Evolutionary conservation across 2,797 vertebrate genomes (phyloP).

Genomic region (Urosaurus nigricauda): DNA sequence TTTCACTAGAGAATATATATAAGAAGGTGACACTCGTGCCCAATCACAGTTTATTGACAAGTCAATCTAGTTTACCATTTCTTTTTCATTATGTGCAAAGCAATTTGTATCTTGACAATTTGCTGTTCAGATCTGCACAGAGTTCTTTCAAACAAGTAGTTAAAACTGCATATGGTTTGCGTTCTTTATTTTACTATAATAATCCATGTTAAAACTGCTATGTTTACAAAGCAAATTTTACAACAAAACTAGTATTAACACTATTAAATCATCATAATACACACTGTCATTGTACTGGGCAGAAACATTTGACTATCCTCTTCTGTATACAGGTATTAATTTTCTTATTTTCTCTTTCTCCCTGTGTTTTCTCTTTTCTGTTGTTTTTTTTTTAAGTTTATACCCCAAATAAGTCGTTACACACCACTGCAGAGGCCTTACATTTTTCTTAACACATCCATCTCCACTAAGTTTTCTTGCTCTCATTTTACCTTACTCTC

Average conservation of each 20-base stretch:
- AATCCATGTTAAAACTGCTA: constrained; percentile 26
- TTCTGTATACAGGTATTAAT: neutral
- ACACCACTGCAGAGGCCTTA: too few relatives aligned
- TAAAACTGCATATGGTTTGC: constrained; percentile 47
- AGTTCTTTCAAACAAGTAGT: constrained; percentile 54
- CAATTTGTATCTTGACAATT: constrained; percentile 59
- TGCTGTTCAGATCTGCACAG: constrained; percentile 44
- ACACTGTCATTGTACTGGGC: neutral
- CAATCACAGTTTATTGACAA: constrained; percentile 62
- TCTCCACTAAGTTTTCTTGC: too few relatives aligned
- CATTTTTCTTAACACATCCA: too few relatives aligned
- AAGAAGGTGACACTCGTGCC: constrained; percentile 56
- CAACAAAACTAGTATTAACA: constrained; percentile 4
- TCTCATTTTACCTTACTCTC: too few relatives aligned
- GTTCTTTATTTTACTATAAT: constrained; percentile 35
- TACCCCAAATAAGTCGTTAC: too few relatives aligned
- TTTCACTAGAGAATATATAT: constrained; percentile 63
- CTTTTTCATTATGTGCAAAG: constrained; percentile 52
- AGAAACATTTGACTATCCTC: neutral
- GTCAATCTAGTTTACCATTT: constrained; percentile 52
- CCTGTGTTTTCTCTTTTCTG: neutral
- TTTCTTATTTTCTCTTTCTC: neutral
- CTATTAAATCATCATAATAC: constrained; percentile 9
- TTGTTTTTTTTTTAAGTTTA: too few relatives aligned
- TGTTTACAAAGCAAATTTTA: neutral